These are phyloP conservation scores for Yponomeuta malinellus DNA, from an alignment of 2,888 invertebrate genomes.

Conservation along the genomic window DNA sequence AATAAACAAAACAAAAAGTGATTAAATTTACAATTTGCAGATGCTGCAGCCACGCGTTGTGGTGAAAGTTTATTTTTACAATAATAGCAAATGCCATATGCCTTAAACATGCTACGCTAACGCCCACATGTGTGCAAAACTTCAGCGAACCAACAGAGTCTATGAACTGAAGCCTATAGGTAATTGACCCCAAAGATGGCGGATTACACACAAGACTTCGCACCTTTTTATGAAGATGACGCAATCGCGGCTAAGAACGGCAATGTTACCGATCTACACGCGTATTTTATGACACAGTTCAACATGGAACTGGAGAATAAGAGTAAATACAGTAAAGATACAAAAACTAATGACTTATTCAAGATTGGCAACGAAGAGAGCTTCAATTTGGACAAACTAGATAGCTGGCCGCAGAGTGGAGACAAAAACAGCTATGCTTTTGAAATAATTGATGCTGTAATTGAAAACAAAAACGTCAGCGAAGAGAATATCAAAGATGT, in stretches of 20 bases:
- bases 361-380: slow-evolving; percentile 62
- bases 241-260: slow-evolving; percentile 54
- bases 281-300: slow-evolving; percentile 70
- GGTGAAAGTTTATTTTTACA: slow-evolving; percentile 75
- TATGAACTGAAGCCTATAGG: slow-evolving; percentile 48
- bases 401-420: slow-evolving; percentile 40
- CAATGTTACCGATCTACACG: slow-evolving; percentile 61
- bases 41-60: slow-evolving; percentile 64
- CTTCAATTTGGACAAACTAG: slow-evolving; percentile 62
- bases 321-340: slow-evolving; percentile 41
- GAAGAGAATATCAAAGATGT: slow-evolving; percentile 69
- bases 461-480: slow-evolving; percentile 50
- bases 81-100: slow-evolving; percentile 71
- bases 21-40: slow-evolving; percentile 70
- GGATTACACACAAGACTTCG: slow-evolving; percentile 49
- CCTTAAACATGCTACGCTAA: slow-evolving; percentile 37
- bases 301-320: slow-evolving; percentile 67
- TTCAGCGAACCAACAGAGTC: slow-evolving; percentile 45
- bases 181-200: slow-evolving; percentile 65
- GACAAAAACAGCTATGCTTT: slow-evolving; percentile 39
- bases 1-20: slow-evolving; percentile 32
- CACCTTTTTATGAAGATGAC: slow-evolving; percentile 51
- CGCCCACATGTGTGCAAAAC: slow-evolving; percentile 62
- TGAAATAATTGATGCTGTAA: slow-evolving; percentile 56
- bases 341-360: slow-evolving; percentile 46